These are phyloP conservation scores for Cranoglanis bouderius DNA, from an alignment of 2,113 vertebrate species.

Conservation along the genomic window DNA sequence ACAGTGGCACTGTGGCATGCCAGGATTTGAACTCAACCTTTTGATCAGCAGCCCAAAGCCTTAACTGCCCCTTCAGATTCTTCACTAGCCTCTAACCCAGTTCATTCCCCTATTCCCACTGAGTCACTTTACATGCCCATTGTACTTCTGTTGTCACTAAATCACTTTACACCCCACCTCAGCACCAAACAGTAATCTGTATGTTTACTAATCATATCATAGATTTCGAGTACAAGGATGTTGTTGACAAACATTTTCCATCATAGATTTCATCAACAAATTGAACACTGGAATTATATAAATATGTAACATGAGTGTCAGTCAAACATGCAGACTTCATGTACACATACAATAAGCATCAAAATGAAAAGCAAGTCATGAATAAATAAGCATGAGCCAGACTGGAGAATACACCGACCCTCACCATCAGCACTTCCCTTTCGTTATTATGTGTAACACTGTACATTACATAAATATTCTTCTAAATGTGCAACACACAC, in stretches of 20 bases:
- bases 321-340: neutral
- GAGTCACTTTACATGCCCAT: neutral
- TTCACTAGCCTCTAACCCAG: neutral
- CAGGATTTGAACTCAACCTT: neutral
- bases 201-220: neutral
- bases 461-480: neutral
- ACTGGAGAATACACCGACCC: neutral
- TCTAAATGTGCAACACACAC: neutral
- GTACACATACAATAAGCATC: neutral
- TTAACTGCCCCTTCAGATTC: neutral
- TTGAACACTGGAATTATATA: neutral
- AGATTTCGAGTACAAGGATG: neutral
- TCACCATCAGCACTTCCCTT: neutral
- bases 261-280: neutral
- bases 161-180: neutral
- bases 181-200: neutral
- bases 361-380: constrained; percentile 2
- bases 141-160: neutral
- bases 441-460: constrained; percentile 9
- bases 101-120: neutral
- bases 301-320: neutral
- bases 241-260: neutral
- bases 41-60: neutral
- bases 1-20: neutral
- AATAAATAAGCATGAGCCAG: constrained; percentile 9